These are phyloP conservation scores for Drosophila sucinea DNA, from an alignment of 1,140 invertebrate genomes.

Conservation along the genomic window DNA sequence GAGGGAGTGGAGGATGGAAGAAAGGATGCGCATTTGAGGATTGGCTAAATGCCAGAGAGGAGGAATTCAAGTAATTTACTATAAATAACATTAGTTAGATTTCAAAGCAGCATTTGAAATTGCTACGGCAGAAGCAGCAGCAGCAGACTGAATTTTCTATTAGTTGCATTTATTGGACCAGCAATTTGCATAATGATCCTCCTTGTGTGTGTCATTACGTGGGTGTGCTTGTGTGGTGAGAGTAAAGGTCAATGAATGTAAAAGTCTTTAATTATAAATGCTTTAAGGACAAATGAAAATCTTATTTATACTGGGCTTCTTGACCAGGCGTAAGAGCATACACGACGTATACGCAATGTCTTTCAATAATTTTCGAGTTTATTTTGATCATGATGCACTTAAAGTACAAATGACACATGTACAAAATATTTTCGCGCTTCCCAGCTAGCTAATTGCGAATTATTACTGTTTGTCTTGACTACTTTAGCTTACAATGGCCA, in stretches of 20 bases:
- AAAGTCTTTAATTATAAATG: conserved; percentile 11
- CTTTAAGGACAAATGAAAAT: background rate
- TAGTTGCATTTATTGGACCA: conserved; percentile 49
- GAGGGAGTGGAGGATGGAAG: background rate
- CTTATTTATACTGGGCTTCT: background rate
- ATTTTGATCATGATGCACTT: no score
- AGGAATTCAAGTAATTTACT: conserved; percentile 43
- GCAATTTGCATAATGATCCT: conserved; percentile 57
- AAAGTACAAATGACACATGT: no score
- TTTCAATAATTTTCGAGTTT: no score
- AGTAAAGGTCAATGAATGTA: conserved; percentile 1
- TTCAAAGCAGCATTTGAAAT: conserved; percentile 25
- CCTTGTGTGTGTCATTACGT: background rate
- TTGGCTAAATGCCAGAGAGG: conserved; percentile 4
- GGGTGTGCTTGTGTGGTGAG: background rate
- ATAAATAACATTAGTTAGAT: conserved; percentile 44
- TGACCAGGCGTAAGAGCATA: conserved; percentile 1
- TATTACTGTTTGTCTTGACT: no score
- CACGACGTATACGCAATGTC: conserved; percentile 56
- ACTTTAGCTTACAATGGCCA: no score
- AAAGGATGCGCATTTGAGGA: background rate
- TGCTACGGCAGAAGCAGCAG: background rate
- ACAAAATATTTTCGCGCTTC: no score
- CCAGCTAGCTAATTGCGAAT: no score
- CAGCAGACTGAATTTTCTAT: conserved; percentile 35